A percentile compares a stretch with the other conserved stretches of the same genome.
Conservation (phyloP, 2,888 invertebrate species). For the Nemotelus pantherinus region DNA sequence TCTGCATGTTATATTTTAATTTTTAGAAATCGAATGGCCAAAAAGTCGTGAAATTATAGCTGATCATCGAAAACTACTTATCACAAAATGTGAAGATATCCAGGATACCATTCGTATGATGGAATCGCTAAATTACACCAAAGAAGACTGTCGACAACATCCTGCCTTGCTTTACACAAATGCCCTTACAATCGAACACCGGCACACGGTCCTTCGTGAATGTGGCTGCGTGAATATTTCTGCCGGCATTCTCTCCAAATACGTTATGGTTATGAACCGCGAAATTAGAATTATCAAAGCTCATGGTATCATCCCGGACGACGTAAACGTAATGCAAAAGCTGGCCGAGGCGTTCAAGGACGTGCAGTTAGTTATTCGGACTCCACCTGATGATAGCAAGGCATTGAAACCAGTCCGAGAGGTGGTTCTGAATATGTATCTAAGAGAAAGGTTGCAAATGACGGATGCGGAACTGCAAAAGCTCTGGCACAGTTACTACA, state of each 20-base stretch:
- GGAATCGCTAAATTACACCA: slow-evolving; percentile 63
- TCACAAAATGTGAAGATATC: slow-evolving; percentile 58
- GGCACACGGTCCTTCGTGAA: slow-evolving; percentile 71
- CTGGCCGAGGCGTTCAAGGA: slow-evolving; percentile 58
- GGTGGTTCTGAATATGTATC: slow-evolving; percentile 59
- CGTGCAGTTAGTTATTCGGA: slow-evolving; percentile 50
- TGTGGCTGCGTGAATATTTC: slow-evolving; percentile 67
- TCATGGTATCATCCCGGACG: slow-evolving; percentile 59
- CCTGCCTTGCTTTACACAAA: slow-evolving; percentile 70
- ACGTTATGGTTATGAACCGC: slow-evolving; percentile 59
- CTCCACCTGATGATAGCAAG: slow-evolving; percentile 54
- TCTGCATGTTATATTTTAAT: neutral
- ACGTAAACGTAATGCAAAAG: slow-evolving; percentile 62
- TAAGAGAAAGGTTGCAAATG: slow-evolving; percentile 63
- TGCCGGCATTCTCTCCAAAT: slow-evolving; percentile 64
- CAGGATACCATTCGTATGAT: slow-evolving; percentile 55
- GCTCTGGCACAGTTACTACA: slow-evolving; percentile 60
- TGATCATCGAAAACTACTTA: slow-evolving; percentile 58
- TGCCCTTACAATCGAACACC: slow-evolving; percentile 70
- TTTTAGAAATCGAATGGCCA: slow-evolving; percentile 1
- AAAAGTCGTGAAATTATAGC: slow-evolving; percentile 52
- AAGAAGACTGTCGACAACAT: slow-evolving; percentile 67
- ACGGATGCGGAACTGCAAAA: slow-evolving; percentile 59
- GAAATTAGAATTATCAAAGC: slow-evolving; percentile 63
- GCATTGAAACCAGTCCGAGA: slow-evolving; percentile 59